Conservation (phyloP, 2,888 invertebrate species). For the Lasius platythorax region DNA sequence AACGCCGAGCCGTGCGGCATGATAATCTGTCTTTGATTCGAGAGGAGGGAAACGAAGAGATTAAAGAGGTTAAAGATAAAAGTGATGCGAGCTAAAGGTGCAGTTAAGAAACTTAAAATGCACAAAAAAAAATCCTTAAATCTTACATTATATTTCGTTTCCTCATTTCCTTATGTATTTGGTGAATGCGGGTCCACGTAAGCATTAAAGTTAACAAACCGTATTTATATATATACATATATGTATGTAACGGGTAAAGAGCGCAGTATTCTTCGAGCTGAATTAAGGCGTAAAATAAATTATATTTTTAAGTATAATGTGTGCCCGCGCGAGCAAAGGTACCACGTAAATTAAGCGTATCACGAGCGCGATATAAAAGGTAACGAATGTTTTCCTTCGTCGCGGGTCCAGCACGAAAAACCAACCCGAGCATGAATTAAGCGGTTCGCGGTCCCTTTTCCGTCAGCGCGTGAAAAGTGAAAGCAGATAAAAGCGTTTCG, state of each 20-base stretch:
- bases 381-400: conserved; percentile 17
- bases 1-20: conserved; percentile 53
- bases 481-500: conserved; percentile 65
- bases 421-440: conserved; percentile 33
- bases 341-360: conserved; percentile 39
- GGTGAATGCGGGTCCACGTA: neutral
- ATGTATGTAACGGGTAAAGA: conserved; percentile 7
- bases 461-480: conserved; percentile 66
- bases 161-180: neutral
- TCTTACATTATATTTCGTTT: neutral
- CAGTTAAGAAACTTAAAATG: neutral
- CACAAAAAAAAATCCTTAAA: neutral
- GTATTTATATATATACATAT: neutral
- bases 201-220: conserved; percentile 5
- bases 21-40: conserved; percentile 25
- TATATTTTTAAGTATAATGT: conserved; percentile 45
- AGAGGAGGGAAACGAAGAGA: conserved; percentile 26
- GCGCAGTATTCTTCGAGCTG: neutral
- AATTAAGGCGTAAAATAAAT: conserved; percentile 45
- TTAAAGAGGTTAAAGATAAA: neutral
- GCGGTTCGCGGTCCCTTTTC: conserved; percentile 54
- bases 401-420: conserved; percentile 31
- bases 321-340: neutral
- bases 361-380: conserved; percentile 54
- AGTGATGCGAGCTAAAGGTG: neutral